Evolutionary conservation across 2,888 invertebrate genomes (phyloP).

Genomic region (Mythimna loreyi): DNA sequence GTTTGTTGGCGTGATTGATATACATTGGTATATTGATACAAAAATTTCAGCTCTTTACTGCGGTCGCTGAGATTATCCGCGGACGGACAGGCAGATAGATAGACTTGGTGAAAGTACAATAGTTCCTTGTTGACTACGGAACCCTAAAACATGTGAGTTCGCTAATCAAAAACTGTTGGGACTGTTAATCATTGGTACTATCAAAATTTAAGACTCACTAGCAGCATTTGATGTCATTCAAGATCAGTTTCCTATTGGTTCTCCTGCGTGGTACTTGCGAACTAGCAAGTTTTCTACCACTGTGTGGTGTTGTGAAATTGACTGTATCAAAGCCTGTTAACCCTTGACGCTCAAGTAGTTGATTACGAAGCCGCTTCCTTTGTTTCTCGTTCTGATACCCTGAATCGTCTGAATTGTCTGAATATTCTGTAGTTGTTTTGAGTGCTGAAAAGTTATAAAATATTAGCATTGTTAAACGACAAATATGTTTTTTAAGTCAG

Average conservation of each 20-base stretch:
- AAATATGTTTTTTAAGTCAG: neutral
- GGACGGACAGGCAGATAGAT: too few relatives aligned
- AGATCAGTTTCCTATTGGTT: too few relatives aligned
- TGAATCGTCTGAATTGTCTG: fast-evolving
- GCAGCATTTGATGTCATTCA: neutral
- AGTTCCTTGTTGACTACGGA: too few relatives aligned
- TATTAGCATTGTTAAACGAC: too few relatives aligned
- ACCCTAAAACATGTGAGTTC: too few relatives aligned
- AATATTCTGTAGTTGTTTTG: neutral
- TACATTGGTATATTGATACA: too few relatives aligned
- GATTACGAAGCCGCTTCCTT: neutral
- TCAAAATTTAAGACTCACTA: neutral
- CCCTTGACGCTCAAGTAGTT: neutral
- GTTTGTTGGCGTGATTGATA: too few relatives aligned
- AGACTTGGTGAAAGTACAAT: too few relatives aligned
- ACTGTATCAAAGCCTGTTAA: neutral
- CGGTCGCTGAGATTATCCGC: too few relatives aligned
- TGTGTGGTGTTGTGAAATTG: neutral
- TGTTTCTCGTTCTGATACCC: neutral
- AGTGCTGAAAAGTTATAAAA: neutral
- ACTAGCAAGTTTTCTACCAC: neutral
- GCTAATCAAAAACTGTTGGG: too few relatives aligned
- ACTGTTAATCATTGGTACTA: too few relatives aligned
- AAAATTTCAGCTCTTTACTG: too few relatives aligned
- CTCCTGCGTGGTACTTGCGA: neutral